Evolutionary conservation across 2,113 vertebrate species (phyloP).

Genomic region (Pontoporia blainvillei): DNA sequence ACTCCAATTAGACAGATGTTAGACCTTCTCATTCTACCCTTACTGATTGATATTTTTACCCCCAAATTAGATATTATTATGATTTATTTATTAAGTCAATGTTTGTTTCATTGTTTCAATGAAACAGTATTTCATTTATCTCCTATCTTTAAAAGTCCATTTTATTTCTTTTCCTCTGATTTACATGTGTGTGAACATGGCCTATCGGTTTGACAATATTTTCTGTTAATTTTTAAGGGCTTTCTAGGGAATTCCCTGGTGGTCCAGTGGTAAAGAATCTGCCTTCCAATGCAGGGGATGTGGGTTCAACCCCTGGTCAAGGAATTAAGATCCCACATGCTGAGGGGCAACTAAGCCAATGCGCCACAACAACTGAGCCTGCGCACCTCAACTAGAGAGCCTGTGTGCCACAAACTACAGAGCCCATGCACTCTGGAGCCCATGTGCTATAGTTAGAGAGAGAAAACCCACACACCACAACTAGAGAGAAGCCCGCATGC

Average conservation of each 20-base stretch:
- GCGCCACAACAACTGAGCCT: too few relatives aligned
- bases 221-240: neutral
- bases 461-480: too few relatives aligned
- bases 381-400: too few relatives aligned
- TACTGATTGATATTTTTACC: neutral
- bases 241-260: neutral
- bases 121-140: neutral
- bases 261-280: too few relatives aligned
- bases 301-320: too few relatives aligned
- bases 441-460: too few relatives aligned
- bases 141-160: neutral
- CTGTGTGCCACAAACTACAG: too few relatives aligned
- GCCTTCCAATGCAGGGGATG: too few relatives aligned
- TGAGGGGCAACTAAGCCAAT: too few relatives aligned
- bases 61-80: neutral
- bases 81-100: neutral
- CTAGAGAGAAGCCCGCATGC: too few relatives aligned
- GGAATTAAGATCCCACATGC: too few relatives aligned
- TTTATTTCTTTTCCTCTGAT: conserved; percentile 6
- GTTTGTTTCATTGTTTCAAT: neutral
- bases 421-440: too few relatives aligned
- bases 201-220: neutral
- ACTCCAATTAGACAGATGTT: neutral
- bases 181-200: neutral
- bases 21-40: neutral